Evolutionary conservation across 2,113 vertebrate species (phyloP).

Genomic region (Ctenodactylus gundi): DNA sequence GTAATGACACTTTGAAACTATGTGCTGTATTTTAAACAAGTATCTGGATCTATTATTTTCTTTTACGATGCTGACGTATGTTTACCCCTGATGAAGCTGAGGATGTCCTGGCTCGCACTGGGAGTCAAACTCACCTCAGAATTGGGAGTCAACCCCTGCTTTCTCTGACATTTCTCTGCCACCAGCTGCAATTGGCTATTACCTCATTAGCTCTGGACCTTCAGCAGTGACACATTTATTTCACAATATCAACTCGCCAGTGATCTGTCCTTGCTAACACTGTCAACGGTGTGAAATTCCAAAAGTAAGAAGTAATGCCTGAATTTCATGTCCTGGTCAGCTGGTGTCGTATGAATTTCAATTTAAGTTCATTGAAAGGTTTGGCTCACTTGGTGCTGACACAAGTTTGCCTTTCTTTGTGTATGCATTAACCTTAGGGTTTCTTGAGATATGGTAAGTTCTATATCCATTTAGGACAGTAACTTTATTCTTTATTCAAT

Average conservation of each 20-base stretch:
- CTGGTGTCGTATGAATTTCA: neutral
- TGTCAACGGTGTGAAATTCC: neutral
- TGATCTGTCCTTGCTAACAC: neutral
- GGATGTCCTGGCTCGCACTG: no score
- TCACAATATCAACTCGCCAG: neutral
- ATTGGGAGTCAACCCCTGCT: no score
- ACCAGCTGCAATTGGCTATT: neutral
- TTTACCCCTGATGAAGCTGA: neutral
- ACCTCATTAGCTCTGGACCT: conserved; percentile 47
- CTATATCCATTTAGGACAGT: neutral
- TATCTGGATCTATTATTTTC: neutral
- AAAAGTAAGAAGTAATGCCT: neutral
- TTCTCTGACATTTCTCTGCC: neutral
- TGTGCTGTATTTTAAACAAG: neutral
- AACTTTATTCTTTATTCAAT: neutral
- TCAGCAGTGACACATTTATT: neutral
- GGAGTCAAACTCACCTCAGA: no score
- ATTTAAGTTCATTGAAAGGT: neutral
- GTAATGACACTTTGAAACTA: neutral
- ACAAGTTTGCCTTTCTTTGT: neutral
- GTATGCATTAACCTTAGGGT: neutral
- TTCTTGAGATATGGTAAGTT: neutral
- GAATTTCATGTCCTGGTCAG: neutral
- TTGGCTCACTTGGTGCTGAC: neutral
- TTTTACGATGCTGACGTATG: neutral